These are phyloP conservation scores for Xerus rutilus DNA, from an alignment of 2,797 vertebrate species.

Conservation along the genomic window DNA sequence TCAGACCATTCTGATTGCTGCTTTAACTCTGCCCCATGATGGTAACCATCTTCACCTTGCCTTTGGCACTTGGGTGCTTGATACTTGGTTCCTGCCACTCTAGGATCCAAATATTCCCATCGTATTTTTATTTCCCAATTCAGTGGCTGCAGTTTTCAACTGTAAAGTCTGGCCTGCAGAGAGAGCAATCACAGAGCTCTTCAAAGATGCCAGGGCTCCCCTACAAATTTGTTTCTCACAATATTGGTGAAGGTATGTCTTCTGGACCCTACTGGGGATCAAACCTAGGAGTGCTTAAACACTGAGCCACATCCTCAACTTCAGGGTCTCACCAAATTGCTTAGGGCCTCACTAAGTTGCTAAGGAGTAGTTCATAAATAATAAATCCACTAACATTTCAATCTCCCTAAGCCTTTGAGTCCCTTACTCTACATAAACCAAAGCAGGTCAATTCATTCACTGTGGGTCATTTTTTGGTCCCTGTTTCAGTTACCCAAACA, in stretches of 20 bases:
- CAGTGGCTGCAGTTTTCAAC: not conserved
- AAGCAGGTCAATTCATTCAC: not conserved
- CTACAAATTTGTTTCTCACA: not conserved
- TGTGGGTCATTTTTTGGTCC: not conserved
- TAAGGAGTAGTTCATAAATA: not conserved
- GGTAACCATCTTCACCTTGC: not conserved
- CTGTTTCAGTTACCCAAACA: not conserved
- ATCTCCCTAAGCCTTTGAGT: not conserved
- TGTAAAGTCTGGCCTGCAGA: not conserved
- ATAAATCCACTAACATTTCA: not conserved
- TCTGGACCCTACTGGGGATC: not conserved
- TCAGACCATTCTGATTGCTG: not conserved
- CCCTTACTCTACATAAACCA: not conserved
- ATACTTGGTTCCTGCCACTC: not conserved
- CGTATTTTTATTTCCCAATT: not conserved
- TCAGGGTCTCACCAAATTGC: no score
- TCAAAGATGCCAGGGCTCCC: not conserved
- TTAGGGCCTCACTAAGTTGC: no score
- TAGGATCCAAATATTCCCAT: not conserved
- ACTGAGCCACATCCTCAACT: no score
- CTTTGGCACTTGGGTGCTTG: not conserved
- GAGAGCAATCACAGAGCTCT: not conserved
- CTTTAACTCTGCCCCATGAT: not conserved
- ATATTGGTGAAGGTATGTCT: not conserved
- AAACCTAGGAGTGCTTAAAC: no score